These are phyloP conservation scores for Lepilemur ruficaudatus DNA, from an alignment of 2,797 vertebrate genomes.

Conservation along the genomic window DNA sequence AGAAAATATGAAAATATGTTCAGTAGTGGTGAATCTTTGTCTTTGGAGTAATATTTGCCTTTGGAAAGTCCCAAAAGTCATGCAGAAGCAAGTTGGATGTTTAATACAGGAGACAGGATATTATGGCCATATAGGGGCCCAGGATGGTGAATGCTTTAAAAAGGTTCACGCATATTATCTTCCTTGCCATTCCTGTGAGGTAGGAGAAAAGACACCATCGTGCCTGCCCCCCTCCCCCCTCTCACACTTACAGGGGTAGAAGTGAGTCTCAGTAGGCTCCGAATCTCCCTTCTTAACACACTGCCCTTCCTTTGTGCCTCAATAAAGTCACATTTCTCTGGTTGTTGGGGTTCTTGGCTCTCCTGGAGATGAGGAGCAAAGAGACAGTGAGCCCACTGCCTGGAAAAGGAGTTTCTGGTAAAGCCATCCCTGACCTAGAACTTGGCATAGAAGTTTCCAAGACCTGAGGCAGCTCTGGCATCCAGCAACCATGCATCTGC, in stretches of 20 bases:
- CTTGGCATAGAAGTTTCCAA: background rate
- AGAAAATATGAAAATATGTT: background rate
- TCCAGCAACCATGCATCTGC: background rate
- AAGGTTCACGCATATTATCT: background rate
- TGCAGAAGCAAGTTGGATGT: background rate
- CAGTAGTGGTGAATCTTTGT: background rate
- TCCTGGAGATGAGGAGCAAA: background rate
- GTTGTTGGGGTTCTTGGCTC: background rate
- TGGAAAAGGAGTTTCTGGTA: background rate
- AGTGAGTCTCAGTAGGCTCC: background rate
- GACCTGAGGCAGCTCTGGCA: background rate
- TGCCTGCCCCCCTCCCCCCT: too few relatives aligned
- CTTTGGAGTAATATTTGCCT: constrained; percentile 9
- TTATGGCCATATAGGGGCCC: background rate
- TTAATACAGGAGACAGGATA: constrained; percentile 7
- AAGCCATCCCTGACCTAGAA: background rate
- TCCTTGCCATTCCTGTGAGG: background rate
- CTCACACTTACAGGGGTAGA: background rate
- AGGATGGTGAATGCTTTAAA: background rate
- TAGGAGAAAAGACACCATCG: background rate
- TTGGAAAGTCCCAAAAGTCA: constrained; percentile 12
- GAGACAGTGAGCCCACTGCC: background rate
- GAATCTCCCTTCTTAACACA: background rate
- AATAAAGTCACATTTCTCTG: background rate
- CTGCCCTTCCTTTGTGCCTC: background rate